Base-by-base conservation (phyloP, 2,888 invertebrate species). In the Heteromurus nitidus region DNA sequence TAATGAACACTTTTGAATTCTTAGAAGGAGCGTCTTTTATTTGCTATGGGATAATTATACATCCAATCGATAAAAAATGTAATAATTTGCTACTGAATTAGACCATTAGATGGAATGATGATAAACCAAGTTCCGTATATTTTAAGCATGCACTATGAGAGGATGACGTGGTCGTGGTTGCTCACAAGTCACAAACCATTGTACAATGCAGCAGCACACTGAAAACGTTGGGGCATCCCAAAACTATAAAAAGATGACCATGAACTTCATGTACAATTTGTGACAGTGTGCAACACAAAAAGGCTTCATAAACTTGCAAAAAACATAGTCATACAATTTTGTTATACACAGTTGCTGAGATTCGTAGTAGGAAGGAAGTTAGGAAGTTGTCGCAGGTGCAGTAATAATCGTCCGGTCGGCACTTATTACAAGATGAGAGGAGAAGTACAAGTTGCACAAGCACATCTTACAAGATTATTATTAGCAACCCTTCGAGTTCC, bases 301-400 rank as follows among this genome's bases (percentile, higher is more conserved):
- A 36, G 36, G 7, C 36, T 13, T 36, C 13, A 36, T 36, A 13
- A 36, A 36, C 7, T 7, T 36, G 36, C 9, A 13, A 36, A 13
- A 9, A 13, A 36, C 36, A 36, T 36, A 36, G 36, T 36, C 36
- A 36, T 36, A 36, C 7, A 36, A 36, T 9, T 7, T 7, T 36
- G 36, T 36, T 9, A 7, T 13, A 13, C 36, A 36, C 36, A 9
- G 7, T 7, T 36, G 36, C 36, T 36, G 36, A 36, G 13, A 50
- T 50, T n/a, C 58, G 42, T 67, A 55, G 44, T 44, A 75, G 64
- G 73, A 74, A 74, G 73, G 73, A 74, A 74, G 73, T 74, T 62
- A 64, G 73, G 62, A 60, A 73, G 73, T 73, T 36, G 20, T 2
- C 9, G 50, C 16, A 50, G 60, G 50, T 72, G 44, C 31, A 53